Base-by-base conservation (phyloP, 2,113 vertebrate species). In the Festucalex cinctus region DNA sequence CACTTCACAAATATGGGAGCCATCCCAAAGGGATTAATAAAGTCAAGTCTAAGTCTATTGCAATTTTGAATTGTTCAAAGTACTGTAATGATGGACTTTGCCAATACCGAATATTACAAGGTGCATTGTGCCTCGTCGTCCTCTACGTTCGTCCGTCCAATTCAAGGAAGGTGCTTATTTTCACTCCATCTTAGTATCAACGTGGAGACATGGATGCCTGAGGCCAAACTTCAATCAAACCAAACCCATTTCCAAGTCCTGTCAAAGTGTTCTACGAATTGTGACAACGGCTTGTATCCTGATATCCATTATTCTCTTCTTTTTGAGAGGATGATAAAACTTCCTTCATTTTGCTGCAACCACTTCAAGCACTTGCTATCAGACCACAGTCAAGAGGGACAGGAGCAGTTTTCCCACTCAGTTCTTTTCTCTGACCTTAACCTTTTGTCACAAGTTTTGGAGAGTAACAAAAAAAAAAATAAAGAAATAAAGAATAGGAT, bases 261-360 rank as follows among this genome's bases (percentile, higher is more conserved):
- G 26, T 28, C 56, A 62, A 68, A 73, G 74, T 63, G 65, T 63
- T 36, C 44, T 67, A 56, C 65, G 16, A 12, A 69, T 66, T 46
- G 58, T 22, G 60, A 68, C 65, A 70, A 79, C 59, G 22, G 16
- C 65, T 62, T 70, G 41, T 43, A 41, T 79, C 71, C 75, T 82
- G 71, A 84, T 78, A 77, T 75, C 68, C 37, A 67, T 46, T 32
- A 71, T 67, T 74, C 49, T 71, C 59, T 81, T 73, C 64, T 13
- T 61, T 37, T 66, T 79, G 75, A 85, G 82, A 75, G 70, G 69
- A 76, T 76, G 79, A 84, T 81, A 77, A 83, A 85, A 86, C 20
- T 39, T 61, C 62, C 69, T 61, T 77, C 48, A 78, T 70, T 69
- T 59, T 57, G 56, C 75, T 79, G 76, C 62, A 82, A 32, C 28